Evolutionary conservation across 2,888 invertebrate species (phyloP), one percentile per base, ranked within the genome.

Genomic region (Lutraria lutraria): DNA sequence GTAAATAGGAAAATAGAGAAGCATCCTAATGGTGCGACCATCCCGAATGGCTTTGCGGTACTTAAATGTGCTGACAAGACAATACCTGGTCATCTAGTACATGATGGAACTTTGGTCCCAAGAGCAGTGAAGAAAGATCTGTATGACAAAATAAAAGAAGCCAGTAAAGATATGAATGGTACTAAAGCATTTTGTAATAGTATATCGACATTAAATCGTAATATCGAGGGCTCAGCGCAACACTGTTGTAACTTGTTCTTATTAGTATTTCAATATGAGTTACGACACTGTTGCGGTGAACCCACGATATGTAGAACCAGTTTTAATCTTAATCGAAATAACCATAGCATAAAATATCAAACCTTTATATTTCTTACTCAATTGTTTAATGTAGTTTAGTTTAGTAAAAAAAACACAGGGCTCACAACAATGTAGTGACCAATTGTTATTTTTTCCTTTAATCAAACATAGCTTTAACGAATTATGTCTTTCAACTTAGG

Each of bases 111-210:
- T 60, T 34, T 88, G 21, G 60, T 84, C 4, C 63, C 88, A 8
- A 83, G 88, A 52, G 83, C 84, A 53, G 53, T 88, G 3, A 79
- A 84, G 68, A n/a, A 81, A n/a, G 88, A 88, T 54, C 60, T 88
- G 25, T 21, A 84, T 76, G 19, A 52, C 3, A 83, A 68, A 63
- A 15, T 84, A 1, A 60, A 84, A 29, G 43, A n/a, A 19, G 83
- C 84, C 25, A 52, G 43, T 12, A 76, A 60, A 31, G 34, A 81
- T n/a, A 68, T 88, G 63, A 8, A 19, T 34, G 76, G 52, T 81
- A 52, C 8, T 19, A n/a, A n/a, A 19, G 72, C 31, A 72, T 31
- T 19, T 72, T 72, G 72, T 15, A 2, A 21, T 72, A 15, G 25
- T 31, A 19, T 4, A 72, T n/a, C 13, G 72, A 31, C 72, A 68